Base-by-base conservation (phyloP, 2,888 invertebrate genomes). In the Biston stratarius region DNA sequence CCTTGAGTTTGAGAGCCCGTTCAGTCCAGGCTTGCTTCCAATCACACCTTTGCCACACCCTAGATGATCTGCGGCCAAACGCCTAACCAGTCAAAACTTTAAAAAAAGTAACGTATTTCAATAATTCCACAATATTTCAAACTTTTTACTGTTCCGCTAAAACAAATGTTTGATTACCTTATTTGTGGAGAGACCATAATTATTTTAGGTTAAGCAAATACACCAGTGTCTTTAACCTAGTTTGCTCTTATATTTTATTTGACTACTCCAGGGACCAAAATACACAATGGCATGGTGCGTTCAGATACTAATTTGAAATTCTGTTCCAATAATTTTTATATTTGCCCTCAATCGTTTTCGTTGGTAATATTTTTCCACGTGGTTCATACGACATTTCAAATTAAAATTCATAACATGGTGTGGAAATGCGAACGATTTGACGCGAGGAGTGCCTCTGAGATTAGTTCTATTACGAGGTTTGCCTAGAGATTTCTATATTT, bases 401-500 rank as follows among this genome's bases (percentile, higher is more conserved):
- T 59, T 59, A 49, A 59, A 59, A 59, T 59, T 59, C 59, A 48
- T 49, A 59, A 24, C 49, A 8, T 36, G 59, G n/a, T 10, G 40
- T 56, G 56, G 38, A 15, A 48, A 38, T 34, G 2, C 14, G 59
- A 49, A 12, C 59, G 48, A 49, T 48, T 36, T 44, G 15, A 42
- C 12, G 45, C 0, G 34, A 8, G 34, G 45, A 34, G 34, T 34
- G 33, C 8, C 44, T 45, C 9, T 14, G 10, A 44, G 6, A 15
- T 33, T 57, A 44, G 14, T 2, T 7, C 11, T 11, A 7, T 42
- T 11, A 0, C 3, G 7, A 8, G 24, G 42, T 24, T 55, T 24
- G 9, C 38, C 9, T 38, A 38, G 11, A 14, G 14, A 36, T 9
- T 38, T 14, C 14, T 36, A 36, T 1, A 8, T 52, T 14, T 14